Base-by-base conservation (phyloP, 2,113 vertebrate genomes). In the Microcebus ravelobensis region DNA sequence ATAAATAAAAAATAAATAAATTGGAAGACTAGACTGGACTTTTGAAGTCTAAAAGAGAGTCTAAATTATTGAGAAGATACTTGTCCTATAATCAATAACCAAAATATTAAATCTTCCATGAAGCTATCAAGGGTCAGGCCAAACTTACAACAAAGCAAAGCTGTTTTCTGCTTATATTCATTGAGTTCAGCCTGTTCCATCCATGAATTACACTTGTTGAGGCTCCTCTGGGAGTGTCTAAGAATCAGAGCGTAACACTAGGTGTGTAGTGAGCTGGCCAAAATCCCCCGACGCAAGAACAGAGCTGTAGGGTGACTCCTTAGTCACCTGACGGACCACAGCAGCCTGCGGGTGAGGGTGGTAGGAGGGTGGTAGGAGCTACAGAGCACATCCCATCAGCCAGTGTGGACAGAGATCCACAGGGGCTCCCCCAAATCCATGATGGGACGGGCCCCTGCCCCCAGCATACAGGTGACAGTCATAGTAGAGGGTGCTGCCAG, bases 381-480 rank as follows among this genome's bases (percentile, higher is more conserved):
- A n/a, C 27, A 39, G 39, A 39, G 39, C 39, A 39, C 39, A 8
- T 10, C 15, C 45, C 73, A 48, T 36, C n/a, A 59, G 86, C 71
- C 61, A 50, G 5, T 25, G 13, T 36, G 45, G 52, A 59, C 23
- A 21, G 79, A 70, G 74, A 71, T 10, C 34, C 61, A 34, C 36
- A 5, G 2, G n/a, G n/a, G n/a, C 20, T 45, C 57, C 39, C 15
- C 1, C 39, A 55, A 20, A 36, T 10, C 31, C 65, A 13, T 5
- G 2, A 25, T 2, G 0, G 20, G 7, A 45, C 45, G 8, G 45
- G 45, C 13, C 27, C 25, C 18, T 29, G 8, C 8, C 31, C 59
- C 2, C 17, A 21, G 83, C 12, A 8, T 5, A 15, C 0, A 5
- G 42, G 34, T 34, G 68, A 48, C 1, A 0, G 42, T 29, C n/a